phyloP scores from a whole-genome alignment of 2,113 vertebrate genomes.

The Dasyprocta punctata region DNA sequence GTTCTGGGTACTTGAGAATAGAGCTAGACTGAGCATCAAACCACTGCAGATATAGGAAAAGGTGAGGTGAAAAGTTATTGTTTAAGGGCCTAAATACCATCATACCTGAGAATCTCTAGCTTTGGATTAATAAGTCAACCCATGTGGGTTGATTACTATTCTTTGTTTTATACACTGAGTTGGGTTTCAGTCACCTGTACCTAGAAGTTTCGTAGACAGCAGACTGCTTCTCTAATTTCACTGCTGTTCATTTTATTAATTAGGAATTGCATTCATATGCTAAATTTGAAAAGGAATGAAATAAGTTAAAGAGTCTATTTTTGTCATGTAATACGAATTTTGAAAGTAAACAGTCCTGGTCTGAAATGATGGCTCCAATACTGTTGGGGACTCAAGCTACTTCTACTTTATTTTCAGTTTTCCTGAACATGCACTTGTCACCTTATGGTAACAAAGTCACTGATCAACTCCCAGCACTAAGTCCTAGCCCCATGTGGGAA shows the following conservation, averaged over 20 bases:
- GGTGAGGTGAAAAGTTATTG: not conserved
- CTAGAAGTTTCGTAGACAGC: not conserved
- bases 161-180: not conserved
- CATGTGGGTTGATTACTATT: not conserved
- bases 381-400: not conserved
- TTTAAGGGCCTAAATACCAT: not conserved
- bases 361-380: not conserved
- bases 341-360: not conserved
- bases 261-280: not conserved
- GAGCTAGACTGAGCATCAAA: not conserved
- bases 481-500: not conserved
- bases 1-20: not conserved
- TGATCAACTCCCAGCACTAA: not conserved
- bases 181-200: not conserved
- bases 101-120: not conserved
- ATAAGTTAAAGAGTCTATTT: not conserved
- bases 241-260: not conserved
- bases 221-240: not conserved
- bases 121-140: not conserved
- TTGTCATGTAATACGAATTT: not conserved
- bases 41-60: fast-evolving
- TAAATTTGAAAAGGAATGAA: slow-evolving; percentile 38
- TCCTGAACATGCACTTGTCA: not conserved
- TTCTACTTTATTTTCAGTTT: not conserved
- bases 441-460: not conserved